phyloP scores from a whole-genome alignment of 1,140 invertebrate genomes.

The Sarcophaga bullata region DNA sequence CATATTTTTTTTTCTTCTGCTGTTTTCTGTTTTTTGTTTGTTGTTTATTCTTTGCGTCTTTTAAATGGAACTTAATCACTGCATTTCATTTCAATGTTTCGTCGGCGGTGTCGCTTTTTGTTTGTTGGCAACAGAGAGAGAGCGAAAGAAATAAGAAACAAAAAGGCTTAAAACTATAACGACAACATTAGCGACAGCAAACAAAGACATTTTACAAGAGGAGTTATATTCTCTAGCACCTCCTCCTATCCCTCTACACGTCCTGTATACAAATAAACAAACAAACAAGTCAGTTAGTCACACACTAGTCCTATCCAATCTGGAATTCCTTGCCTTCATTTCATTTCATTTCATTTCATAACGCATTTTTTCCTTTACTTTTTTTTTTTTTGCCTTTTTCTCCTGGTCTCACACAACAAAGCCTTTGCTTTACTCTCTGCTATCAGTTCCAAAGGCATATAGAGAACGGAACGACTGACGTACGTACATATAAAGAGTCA shows the following conservation, averaged over 20 bases:
- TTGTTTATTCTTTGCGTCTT: not conserved
- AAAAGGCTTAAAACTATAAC: too few relatives aligned
- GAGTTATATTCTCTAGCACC: too few relatives aligned
- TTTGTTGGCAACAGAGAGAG: not conserved
- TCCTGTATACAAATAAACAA: too few relatives aligned
- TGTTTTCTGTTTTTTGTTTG: not conserved
- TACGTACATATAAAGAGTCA: not conserved
- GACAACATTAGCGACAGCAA: not conserved
- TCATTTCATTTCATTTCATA: not conserved
- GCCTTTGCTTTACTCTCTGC: too few relatives aligned
- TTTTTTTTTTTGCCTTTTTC: too few relatives aligned
- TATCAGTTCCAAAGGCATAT: too few relatives aligned
- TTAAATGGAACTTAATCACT: slow-evolving; percentile 24
- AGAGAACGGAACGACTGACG: too few relatives aligned
- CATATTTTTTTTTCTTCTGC: not conserved
- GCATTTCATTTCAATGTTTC: slow-evolving; percentile 37
- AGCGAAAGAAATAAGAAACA: too few relatives aligned
- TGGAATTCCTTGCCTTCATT: not conserved
- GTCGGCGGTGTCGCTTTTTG: not conserved
- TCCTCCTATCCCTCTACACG: too few relatives aligned
- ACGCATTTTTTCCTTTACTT: not conserved
- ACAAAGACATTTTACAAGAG: not conserved
- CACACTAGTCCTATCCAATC: not conserved
- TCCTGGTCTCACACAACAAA: too few relatives aligned
- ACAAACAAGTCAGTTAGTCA: too few relatives aligned